Percentiles rank a stretch among this genome's conserved stretches.
Conservation (phyloP, 2,797 vertebrate species). For the Hafferia zeledoni region DNA sequence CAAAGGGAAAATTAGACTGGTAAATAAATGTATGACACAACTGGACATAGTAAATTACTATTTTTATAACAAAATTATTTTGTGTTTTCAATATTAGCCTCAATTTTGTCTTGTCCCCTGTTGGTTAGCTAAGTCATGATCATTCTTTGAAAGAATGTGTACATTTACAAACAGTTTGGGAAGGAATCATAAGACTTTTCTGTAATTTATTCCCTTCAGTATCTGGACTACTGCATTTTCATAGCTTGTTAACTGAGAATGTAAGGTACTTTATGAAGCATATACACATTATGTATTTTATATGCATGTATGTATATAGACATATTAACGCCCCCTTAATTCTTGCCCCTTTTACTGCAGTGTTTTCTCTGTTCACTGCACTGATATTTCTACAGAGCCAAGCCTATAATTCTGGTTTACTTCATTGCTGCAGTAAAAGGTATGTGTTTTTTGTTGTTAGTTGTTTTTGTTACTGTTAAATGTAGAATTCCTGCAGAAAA, state of each 20-base stretch:
- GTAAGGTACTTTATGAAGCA: neutral
- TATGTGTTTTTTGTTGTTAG: neutral
- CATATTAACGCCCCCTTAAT: neutral
- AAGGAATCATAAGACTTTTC: neutral
- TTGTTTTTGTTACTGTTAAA: neutral
- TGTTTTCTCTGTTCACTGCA: neutral
- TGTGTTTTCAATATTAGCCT: neutral
- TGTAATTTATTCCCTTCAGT: neutral
- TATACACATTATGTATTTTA: neutral
- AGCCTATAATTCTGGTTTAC: neutral
- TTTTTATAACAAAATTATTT: neutral
- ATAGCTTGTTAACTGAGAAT: neutral
- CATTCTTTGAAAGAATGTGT: neutral
- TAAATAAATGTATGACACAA: neutral
- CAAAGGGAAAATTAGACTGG: neutral
- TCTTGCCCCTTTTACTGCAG: neutral
- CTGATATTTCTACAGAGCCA: neutral
- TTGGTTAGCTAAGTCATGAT: neutral
- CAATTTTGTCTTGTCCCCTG: neutral
- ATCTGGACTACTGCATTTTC: neutral
- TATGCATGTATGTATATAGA: neutral
- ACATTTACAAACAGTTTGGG: neutral
- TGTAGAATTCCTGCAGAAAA: neutral
- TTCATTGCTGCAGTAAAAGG: neutral
- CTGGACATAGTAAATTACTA: neutral